phyloP scores from a whole-genome alignment of 2,113 vertebrate genomes.

The Tamias sibiricus region DNA sequence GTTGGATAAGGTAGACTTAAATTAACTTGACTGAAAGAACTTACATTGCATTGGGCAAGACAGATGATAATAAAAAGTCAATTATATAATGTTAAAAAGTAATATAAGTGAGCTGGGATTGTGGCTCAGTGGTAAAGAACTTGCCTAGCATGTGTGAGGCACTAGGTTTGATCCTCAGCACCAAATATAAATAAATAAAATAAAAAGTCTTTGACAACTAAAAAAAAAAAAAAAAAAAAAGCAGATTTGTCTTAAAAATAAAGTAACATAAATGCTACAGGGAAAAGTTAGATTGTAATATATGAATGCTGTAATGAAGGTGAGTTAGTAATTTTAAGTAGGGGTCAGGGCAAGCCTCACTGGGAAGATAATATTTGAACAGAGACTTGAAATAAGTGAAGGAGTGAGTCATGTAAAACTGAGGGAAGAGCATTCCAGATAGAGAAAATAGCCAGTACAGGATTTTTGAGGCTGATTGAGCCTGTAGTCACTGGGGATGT shows the following conservation, averaged over 20 bases:
- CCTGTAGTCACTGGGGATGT: background rate
- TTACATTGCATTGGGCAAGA: slow-evolving; percentile 33
- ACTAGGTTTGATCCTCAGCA: too few species aligned
- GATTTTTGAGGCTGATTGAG: background rate
- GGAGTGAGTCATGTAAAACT: background rate
- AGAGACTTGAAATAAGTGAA: slow-evolving; percentile 15
- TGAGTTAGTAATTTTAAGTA: background rate
- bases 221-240: too few species aligned
- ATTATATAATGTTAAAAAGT: background rate
- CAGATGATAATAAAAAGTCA: slow-evolving; percentile 3
- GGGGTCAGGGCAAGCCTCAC: background rate
- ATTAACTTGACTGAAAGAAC: background rate
- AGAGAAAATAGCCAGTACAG: background rate
- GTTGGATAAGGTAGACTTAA: slow-evolving; percentile 35
- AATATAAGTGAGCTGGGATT: too few species aligned
- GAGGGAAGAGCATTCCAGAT: slow-evolving; percentile 7
- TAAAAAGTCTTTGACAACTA: too few species aligned
- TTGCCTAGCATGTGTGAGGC: too few species aligned
- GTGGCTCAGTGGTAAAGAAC: too few species aligned
- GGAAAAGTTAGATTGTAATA: background rate
- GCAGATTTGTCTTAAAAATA: too few species aligned
- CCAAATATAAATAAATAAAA: too few species aligned
- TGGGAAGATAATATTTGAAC: slow-evolving; percentile 15
- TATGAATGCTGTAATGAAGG: background rate
- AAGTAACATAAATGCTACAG: too few species aligned